Conservation (phyloP, 2,113 vertebrate species). For the Varanus komodoensis region DNA sequence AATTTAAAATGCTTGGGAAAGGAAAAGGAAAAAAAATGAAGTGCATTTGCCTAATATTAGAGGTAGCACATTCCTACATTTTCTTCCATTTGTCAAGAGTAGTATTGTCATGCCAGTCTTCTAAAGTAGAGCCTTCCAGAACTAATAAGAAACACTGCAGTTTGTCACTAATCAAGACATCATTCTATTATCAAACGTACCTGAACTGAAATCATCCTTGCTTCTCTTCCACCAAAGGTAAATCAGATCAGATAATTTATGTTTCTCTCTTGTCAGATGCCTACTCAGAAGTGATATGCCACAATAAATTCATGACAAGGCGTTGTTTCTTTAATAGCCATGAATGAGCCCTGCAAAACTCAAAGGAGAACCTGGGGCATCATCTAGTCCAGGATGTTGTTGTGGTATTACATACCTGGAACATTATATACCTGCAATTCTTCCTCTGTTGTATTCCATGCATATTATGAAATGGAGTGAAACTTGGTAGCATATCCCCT, state of each 20-base stretch:
- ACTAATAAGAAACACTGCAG: background rate
- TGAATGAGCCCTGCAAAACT: background rate
- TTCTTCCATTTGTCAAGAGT: background rate
- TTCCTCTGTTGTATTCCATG: background rate
- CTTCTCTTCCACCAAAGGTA: background rate
- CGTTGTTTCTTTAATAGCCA: background rate
- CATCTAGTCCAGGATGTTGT: background rate
- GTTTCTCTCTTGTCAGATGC: background rate
- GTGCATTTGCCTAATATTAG: constrained; percentile 63
- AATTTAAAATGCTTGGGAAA: constrained; percentile 69
- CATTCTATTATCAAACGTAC: background rate
- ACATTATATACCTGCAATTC: background rate
- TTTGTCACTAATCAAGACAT: background rate
- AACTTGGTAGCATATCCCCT: background rate
- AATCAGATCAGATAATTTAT: background rate
- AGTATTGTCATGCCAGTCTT: background rate
- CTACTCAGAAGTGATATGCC: background rate
- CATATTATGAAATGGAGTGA: background rate
- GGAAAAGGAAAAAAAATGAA: constrained; percentile 64
- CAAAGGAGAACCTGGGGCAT: background rate
- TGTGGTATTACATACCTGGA: background rate
- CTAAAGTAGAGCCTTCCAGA: background rate
- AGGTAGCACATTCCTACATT: background rate
- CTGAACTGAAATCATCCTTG: background rate
- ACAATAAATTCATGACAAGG: background rate